A percentile compares a stretch with the other conserved stretches of the same genome.
phyloP scores from a whole-genome alignment of 2,113 vertebrate species.

The Gymnocephalus cernua region DNA sequence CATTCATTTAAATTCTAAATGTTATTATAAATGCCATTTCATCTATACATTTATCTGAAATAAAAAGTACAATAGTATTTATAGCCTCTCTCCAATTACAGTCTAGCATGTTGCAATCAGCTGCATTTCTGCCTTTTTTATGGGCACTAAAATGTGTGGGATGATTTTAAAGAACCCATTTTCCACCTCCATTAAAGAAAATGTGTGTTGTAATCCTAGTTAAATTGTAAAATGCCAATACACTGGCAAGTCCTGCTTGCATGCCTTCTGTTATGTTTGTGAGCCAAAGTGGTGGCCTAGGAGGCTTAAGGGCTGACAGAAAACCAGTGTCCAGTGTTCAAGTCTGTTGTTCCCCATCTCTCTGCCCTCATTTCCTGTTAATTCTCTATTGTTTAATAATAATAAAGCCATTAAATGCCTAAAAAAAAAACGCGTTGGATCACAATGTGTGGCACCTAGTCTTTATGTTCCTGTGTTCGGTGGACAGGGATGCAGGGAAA shows the following conservation, averaged over 20 bases:
- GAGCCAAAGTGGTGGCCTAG: neutral
- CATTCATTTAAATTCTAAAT: neutral
- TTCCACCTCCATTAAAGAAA: neutral
- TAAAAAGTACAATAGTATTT: neutral
- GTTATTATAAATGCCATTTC: neutral
- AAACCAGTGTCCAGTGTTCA: neutral
- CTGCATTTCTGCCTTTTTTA: neutral
- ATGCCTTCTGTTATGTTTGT: neutral
- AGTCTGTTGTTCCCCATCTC: neutral
- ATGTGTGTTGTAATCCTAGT: neutral
- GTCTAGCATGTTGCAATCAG: neutral
- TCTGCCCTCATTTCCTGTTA: neutral
- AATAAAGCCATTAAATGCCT: slow-evolving; percentile 16
- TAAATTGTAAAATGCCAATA: neutral
- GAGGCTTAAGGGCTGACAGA: too few relatives aligned
- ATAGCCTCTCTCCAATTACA: neutral
- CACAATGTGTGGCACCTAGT: neutral
- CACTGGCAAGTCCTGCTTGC: neutral
- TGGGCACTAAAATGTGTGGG: neutral
- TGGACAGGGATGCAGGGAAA: too few relatives aligned
- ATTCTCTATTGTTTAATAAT: neutral
- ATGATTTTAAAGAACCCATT: neutral
- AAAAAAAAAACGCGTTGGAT: neutral
- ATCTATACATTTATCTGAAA: neutral
- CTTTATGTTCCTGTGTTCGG: neutral